Base-by-base conservation (phyloP, 1,140 invertebrate species). In the Choristoneura fumiferana region DNA sequence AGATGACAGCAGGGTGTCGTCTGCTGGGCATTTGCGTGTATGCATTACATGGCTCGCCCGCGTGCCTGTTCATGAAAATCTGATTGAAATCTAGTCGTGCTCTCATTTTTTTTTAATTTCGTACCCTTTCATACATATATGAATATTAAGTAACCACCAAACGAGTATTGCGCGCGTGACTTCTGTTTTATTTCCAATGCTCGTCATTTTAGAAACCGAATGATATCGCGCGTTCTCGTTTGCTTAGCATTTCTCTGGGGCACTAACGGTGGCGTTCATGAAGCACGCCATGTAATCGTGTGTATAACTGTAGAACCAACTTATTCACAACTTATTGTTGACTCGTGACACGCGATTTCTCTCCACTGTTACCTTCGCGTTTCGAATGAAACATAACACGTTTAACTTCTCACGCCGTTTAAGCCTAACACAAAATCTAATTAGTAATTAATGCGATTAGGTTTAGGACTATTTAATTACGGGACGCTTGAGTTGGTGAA, bases 321-420 rank as follows among this genome's bases (percentile, higher is more conserved):
- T 29, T 29, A 29, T 29, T 29, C 22, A 29, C 22, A 49, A 49
- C 10, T 35, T 34, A 45, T 60, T 58, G 60, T 65, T 57, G 45
- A 38, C 54, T 64, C 60, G 54, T 59, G 58, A 57, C 22, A 29
- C 57, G 35, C 40, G 61, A 56, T 68, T 64, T 68, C 62, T 59
- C 53, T 38, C 43, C 56, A 55, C 60, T 58, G 49, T 62, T 61
- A 62, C 57, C 34, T 17, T 45, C 17, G 22, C n/a, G 43, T 22
- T 22, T 49, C 43, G n/a, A 33, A 22, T 49, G 12, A 12, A 18
- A 49, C n/a, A 49, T 49, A 49, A 45, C 18, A 49, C 12, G 43
- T 49, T 18, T 49, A 12, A 22, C 18, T 49, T 49, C 17, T n/a
- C 12, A 12, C 22, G 43, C 43, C 18, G 6, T 33, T 49, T 49